These are phyloP conservation scores for Ephialtes manifestator DNA, from an alignment of 2,888 invertebrate genomes.

Conservation along the genomic window DNA sequence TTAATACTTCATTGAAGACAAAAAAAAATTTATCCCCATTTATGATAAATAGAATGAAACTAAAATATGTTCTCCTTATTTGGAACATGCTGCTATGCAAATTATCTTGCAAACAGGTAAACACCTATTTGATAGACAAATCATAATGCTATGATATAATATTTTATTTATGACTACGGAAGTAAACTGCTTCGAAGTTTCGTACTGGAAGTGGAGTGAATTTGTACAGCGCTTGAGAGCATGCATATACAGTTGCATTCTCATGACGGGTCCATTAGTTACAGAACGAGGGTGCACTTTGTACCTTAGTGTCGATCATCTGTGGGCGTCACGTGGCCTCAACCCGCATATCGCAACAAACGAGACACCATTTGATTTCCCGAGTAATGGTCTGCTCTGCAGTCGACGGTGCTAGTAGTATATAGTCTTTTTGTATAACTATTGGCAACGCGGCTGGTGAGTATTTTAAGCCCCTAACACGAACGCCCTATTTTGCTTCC, in stretches of 20 bases:
- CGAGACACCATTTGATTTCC: conserved; percentile 21
- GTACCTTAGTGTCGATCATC: not conserved
- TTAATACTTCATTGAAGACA: too few relatives aligned
- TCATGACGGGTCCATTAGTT: conserved; percentile 27
- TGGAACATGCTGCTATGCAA: too few relatives aligned
- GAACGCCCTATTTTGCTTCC: too few relatives aligned
- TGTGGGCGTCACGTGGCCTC: conserved; percentile 11
- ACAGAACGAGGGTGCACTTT: conserved; percentile 11
- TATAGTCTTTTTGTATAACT: not conserved
- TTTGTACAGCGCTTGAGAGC: not conserved
- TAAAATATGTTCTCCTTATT: too few relatives aligned
- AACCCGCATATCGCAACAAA: conserved; percentile 10
- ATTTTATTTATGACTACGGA: not conserved
- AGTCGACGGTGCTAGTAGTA: not conserved
- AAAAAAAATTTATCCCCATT: too few relatives aligned
- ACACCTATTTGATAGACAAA: too few relatives aligned
- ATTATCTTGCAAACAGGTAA: too few relatives aligned
- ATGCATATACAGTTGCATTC: not conserved
- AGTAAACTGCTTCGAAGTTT: not conserved
- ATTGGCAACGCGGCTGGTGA: not conserved
- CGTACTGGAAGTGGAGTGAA: not conserved
- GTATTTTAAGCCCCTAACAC: too few relatives aligned
- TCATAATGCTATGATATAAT: not conserved
- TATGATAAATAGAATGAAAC: too few relatives aligned
- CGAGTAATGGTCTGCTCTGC: conserved; percentile 16